phyloP scores from a whole-genome alignment of 2,888 invertebrate genomes.

The Acronicta psi region DNA sequence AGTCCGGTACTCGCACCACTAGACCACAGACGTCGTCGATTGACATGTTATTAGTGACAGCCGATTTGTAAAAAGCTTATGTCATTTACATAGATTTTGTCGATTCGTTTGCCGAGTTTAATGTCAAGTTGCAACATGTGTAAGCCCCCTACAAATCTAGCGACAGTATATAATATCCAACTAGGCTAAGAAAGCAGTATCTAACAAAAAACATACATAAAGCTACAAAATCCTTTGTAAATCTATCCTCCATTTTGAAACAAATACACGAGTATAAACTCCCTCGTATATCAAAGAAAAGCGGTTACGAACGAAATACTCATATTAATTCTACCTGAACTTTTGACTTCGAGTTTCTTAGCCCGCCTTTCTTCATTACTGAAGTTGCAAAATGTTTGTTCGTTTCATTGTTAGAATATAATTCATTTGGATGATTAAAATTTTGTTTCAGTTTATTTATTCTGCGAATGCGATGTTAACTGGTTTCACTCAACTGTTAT shows the following conservation, averaged over 20 bases:
- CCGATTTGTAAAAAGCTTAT: too few relatives aligned
- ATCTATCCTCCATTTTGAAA: slow-evolving; percentile 12
- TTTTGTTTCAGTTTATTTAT: slow-evolving; percentile 49
- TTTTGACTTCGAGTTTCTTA: slow-evolving; percentile 47
- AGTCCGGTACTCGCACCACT: too few relatives aligned
- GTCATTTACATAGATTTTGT: too few relatives aligned
- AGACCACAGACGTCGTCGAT: too few relatives aligned
- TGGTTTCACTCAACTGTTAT: slow-evolving; percentile 26
- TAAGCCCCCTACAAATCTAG: too few relatives aligned
- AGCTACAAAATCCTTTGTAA: too few relatives aligned
- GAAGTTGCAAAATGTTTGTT: slow-evolving; percentile 48
- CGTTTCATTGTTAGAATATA: slow-evolving; percentile 45
- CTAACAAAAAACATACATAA: too few relatives aligned
- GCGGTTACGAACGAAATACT: slow-evolving; percentile 62
- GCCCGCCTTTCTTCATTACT: slow-evolving; percentile 56
- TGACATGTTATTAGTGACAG: too few relatives aligned
- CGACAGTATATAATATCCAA: too few relatives aligned
- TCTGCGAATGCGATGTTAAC: slow-evolving; percentile 42
- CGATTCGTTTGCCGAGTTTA: too few relatives aligned
- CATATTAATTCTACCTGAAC: slow-evolving; percentile 66
- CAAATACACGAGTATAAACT: slow-evolving; percentile 40
- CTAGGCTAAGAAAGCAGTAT: too few relatives aligned
- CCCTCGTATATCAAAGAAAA: slow-evolving; percentile 61
- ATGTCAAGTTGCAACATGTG: too few relatives aligned
- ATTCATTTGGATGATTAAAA: slow-evolving; percentile 55